Evolutionary conservation across 2,888 invertebrate genomes (phyloP).

Genomic region (Caenorhabditis becei): DNA sequence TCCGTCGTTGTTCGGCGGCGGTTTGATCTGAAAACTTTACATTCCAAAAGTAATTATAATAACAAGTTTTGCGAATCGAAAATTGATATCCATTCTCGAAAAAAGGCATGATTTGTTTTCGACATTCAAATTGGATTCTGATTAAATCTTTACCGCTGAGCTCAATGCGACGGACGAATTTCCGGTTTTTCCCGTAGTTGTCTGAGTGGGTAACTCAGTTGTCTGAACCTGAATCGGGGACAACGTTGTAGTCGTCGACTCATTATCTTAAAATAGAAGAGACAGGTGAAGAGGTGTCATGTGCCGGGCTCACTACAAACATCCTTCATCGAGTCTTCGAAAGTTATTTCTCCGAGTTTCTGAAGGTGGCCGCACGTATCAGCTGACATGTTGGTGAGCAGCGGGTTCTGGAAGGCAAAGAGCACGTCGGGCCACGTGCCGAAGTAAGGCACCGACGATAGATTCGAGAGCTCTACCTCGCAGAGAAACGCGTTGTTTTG

Average conservation of each 20-base stretch:
- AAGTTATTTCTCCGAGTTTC: constrained; percentile 38
- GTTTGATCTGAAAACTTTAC: constrained; percentile 26
- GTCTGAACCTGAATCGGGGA: neutral
- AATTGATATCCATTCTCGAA: neutral
- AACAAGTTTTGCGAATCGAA: no score
- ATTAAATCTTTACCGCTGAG: constrained; percentile 1
- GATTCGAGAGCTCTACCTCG: constrained; percentile 30
- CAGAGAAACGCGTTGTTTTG: constrained; percentile 40
- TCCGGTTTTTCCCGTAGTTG: neutral
- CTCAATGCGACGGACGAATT: neutral
- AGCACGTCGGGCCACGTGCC: constrained; percentile 42
- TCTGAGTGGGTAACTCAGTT: neutral
- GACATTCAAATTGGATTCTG: neutral
- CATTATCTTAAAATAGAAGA: constrained; percentile 32
- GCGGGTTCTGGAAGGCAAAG: constrained; percentile 39
- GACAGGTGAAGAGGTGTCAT: neutral
- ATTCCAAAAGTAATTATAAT: constrained; percentile 6
- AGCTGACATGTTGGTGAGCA: constrained; percentile 25
- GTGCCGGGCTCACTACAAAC: constrained; percentile 25
- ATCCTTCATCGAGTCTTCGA: constrained; percentile 21
- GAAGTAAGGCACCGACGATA: constrained; percentile 44
- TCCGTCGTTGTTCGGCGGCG: constrained; percentile 20
- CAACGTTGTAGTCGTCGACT: neutral
- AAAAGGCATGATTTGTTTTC: neutral
- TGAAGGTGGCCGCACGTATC: constrained; percentile 38